Percentiles rank a stretch among this genome's conserved stretches.
These are phyloP conservation scores for Berghia stephanieae DNA, from an alignment of 1,140 invertebrate species.

Conservation along the genomic window DNA sequence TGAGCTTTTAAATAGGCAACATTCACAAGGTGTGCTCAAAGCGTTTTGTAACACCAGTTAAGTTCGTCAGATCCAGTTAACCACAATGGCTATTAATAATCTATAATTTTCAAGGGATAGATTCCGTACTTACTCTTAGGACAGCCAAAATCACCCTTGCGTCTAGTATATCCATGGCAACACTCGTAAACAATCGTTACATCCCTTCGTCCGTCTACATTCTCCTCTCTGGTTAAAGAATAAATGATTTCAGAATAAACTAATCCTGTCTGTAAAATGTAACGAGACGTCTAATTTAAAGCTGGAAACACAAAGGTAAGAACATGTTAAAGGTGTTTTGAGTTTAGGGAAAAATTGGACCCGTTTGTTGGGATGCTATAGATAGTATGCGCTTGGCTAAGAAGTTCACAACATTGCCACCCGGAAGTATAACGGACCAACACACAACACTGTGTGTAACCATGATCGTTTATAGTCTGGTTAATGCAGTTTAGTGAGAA, in stretches of 20 bases:
- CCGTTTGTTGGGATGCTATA: not conserved
- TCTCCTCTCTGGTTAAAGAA: conserved; percentile 33
- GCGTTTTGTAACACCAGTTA: not conserved
- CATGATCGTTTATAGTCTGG: no score
- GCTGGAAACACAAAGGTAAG: not conserved
- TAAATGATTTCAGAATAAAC: not conserved
- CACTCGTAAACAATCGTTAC: conserved; percentile 41
- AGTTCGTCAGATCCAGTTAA: not conserved
- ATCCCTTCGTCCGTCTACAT: conserved; percentile 23
- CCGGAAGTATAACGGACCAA: no score
- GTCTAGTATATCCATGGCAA: conserved; percentile 47
- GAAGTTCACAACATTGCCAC: no score
- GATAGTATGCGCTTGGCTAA: not conserved
- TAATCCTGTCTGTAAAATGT: not conserved
- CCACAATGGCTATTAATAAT: no score
- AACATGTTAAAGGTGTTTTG: not conserved
- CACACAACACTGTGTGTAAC: no score
- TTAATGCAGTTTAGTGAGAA: no score
- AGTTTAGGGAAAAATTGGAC: not conserved
- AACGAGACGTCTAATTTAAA: not conserved
- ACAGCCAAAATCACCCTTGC: conserved; percentile 41
- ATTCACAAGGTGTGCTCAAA: not conserved
- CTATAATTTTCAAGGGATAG: no score
- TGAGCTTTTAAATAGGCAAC: not conserved
- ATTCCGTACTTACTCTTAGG: conserved; percentile 40